Percentiles rank a stretch among this genome's conserved stretches.
Evolutionary conservation across 30 jellyfish, hydroid and myxozoan genomes (phyloP).

Genomic region (Hydractinia symbiolongicarpus): DNA sequence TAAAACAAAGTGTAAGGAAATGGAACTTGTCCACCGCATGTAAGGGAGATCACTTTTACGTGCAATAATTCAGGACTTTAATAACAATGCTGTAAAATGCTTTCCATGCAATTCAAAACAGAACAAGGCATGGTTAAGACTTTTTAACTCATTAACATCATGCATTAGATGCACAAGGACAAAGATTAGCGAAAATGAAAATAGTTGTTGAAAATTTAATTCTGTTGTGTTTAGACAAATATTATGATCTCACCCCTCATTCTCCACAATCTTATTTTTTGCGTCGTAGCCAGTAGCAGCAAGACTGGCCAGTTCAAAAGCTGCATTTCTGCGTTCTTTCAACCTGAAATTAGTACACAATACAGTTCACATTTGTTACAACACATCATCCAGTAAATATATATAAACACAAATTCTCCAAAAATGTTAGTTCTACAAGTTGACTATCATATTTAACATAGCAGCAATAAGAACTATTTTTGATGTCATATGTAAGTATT

Average conservation of each 20-base stretch:
- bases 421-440: too few relatives aligned
- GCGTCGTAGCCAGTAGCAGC: slow-evolving; percentile 96
- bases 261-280: slow-evolving; percentile 56
- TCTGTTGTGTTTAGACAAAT: not conserved
- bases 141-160: not conserved
- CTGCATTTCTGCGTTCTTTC: slow-evolving; percentile 92
- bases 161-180: too few relatives aligned
- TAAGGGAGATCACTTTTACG: too few relatives aligned
- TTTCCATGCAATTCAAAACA: too few relatives aligned
- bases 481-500: too few relatives aligned
- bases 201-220: too few relatives aligned
- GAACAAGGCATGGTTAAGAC: not conserved
- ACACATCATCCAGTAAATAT: not conserved
- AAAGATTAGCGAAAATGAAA: too few relatives aligned
- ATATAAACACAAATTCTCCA: not conserved
- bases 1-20: not conserved
- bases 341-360: slow-evolving; percentile 40
- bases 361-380: not conserved
- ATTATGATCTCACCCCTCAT: slow-evolving; percentile 71
- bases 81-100: too few relatives aligned
- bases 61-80: too few relatives aligned
- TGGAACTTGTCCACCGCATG: too few relatives aligned
- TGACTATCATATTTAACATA: too few relatives aligned
- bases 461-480: not conserved
- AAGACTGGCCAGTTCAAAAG: slow-evolving; percentile 92